A percentile compares a stretch with the other conserved stretches of the same genome.
Conservation (phyloP, 1,140 invertebrate genomes). For the Steinernema khuongi region DNA sequence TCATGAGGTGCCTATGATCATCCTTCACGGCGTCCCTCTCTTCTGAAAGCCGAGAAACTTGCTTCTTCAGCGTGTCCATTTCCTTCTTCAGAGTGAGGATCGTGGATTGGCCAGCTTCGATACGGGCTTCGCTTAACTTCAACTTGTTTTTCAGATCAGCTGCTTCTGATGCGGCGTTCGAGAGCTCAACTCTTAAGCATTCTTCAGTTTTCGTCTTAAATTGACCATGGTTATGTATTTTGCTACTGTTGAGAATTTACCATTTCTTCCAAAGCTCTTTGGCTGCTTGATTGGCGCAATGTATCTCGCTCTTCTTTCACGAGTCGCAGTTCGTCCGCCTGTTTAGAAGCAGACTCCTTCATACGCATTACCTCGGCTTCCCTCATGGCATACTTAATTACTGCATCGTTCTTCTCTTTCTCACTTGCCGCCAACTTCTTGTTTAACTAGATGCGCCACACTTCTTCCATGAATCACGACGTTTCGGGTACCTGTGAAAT, state of each 20-base stretch:
- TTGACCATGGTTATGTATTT: not conserved
- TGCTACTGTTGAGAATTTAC: not conserved
- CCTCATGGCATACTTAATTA: constrained; percentile 35
- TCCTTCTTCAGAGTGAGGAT: constrained; percentile 31
- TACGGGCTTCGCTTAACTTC: constrained; percentile 30
- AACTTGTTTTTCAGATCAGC: constrained; percentile 33
- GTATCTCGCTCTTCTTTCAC: not conserved
- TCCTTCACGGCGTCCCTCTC: constrained; percentile 14
- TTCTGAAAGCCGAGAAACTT: constrained; percentile 28
- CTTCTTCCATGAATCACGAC: not conserved
- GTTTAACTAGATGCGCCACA: constrained; percentile 12
- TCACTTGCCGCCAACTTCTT: constrained; percentile 29
- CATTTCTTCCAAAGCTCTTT: not conserved
- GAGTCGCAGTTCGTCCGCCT: not conserved
- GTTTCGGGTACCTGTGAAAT: constrained; percentile 20
- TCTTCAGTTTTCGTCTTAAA: constrained; percentile 21
- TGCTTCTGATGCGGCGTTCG: constrained; percentile 23
- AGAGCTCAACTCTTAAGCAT: constrained; percentile 22
- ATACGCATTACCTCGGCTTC: constrained; percentile 32
- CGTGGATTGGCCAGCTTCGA: constrained; percentile 23
- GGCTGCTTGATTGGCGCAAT: not conserved
- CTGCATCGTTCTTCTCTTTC: constrained; percentile 35
- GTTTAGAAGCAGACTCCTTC: not conserved
- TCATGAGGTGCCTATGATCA: constrained; percentile 9
- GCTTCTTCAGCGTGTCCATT: constrained; percentile 27